Evolutionary conservation across 2,797 vertebrate genomes (phyloP), one percentile per base, ranked within the genome.

Genomic region (Myotis daubentonii): DNA sequence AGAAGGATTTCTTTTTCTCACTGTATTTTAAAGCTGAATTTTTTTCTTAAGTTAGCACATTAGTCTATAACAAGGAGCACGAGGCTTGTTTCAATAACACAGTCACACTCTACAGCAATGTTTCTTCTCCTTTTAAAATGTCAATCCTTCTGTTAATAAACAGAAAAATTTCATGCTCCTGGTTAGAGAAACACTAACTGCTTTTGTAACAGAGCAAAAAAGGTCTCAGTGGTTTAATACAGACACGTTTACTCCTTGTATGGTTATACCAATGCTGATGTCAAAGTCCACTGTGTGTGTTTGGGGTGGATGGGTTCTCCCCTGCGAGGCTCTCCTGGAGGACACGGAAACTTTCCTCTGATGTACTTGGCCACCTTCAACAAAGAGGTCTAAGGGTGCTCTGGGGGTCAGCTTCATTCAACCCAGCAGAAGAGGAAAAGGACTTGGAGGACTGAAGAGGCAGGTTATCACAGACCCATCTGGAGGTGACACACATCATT

Each of bases 21-120:
- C 17, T 80, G 10, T 87, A 57, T 80, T 90, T 90, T 76, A 92
- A 84, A 71, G 41, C 36, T 88, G 70, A 41, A 49, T 44, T 86
- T 62, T 74, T 68, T 13, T 2, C 57, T 84, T 87, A 91, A 89
- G 60, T 6, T 86, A 68, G 91, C 25, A 41, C 13, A 62, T 1
- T 57, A 28, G 65, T 23, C 30, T 86, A 8, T 36, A 55, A 75
- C 17, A 25, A 80, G 36, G 30, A 33, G 8, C 5, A 83, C 12
- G 23, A 25, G 81, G 68, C 47, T 33, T 84, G 65, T 60, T 84
- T 83, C 72, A 81, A 3, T 60, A 74, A 79, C 2, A 36, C 0
- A 20, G n/a, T 36, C 22, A 53, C 4, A 41, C 10, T 60, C n/a
- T 53, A 8, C 19, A 84, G 41, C 51, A 83, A 16, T 8, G 4